phyloP scores from a whole-genome alignment of 2,797 vertebrate genomes.

The Rallus crepitans region DNA sequence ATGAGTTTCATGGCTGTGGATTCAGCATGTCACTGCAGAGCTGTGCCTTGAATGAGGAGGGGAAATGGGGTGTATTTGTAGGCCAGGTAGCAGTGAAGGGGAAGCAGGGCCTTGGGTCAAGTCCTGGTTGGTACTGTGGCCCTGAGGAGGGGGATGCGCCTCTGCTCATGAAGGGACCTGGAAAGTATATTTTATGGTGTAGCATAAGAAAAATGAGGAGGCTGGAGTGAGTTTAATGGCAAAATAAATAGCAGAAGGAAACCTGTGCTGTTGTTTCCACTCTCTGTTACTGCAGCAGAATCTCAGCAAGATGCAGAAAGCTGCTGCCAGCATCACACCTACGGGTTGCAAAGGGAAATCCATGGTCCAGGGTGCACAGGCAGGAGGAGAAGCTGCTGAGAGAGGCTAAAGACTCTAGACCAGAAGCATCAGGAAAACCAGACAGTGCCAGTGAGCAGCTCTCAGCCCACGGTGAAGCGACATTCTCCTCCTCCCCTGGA shows the following conservation, averaged over 20 bases:
- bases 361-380: not conserved
- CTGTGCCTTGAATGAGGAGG: not conserved
- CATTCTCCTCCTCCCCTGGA: not conserved
- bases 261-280: not conserved
- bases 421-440: not conserved
- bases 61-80: not conserved
- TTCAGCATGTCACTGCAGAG: not conserved
- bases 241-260: not conserved
- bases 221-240: not conserved
- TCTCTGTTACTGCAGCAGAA: not conserved
- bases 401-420: not conserved
- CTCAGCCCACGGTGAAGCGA: not conserved
- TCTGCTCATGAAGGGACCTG: not conserved
- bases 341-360: not conserved
- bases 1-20: not conserved
- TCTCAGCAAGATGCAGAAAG: not conserved
- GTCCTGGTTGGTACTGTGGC: not conserved
- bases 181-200: not conserved
- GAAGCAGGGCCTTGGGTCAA: not conserved
- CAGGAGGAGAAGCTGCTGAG: not conserved
- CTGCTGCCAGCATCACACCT: not conserved
- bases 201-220: not conserved
- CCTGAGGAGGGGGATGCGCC: accelerated
- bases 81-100: not conserved
- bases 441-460: not conserved